Evolutionary conservation across 2,888 invertebrate species (phyloP).

Genomic region (Rhagophthalmus giganteus): DNA sequence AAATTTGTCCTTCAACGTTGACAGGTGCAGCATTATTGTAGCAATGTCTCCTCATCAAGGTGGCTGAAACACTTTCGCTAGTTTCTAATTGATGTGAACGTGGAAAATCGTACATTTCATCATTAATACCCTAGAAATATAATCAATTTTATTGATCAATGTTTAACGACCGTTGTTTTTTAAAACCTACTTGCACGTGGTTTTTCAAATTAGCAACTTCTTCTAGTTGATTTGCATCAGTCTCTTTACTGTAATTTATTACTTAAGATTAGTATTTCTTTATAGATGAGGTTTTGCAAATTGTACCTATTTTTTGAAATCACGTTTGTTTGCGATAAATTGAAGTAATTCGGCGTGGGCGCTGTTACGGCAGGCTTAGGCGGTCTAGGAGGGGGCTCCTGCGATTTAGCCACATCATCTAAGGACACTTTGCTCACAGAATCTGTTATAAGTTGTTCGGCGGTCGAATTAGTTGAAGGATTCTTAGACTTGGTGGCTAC

Average conservation of each 20-base stretch:
- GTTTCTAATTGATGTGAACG: constrained; percentile 63
- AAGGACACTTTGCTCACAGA: constrained; percentile 32
- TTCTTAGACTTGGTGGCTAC: constrained; percentile 49
- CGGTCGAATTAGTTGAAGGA: constrained; percentile 62
- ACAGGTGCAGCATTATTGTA: constrained; percentile 66
- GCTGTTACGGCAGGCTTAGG: constrained; percentile 71
- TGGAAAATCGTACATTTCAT: constrained; percentile 72
- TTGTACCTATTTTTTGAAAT: constrained; percentile 20
- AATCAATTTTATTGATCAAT: constrained; percentile 2
- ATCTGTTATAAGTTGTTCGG: constrained; percentile 38
- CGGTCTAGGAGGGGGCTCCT: constrained; percentile 68
- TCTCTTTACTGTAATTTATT: constrained; percentile 16
- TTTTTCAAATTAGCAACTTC: constrained; percentile 3
- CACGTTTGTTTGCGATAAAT: constrained; percentile 43
- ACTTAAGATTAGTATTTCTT: background rate
- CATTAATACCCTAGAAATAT: constrained; percentile 40
- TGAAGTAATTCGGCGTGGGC: constrained; percentile 57
- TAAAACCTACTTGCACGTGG: constrained; percentile 5
- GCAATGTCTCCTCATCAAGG: constrained; percentile 56
- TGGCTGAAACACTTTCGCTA: constrained; percentile 42
- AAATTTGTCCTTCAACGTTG: constrained; percentile 59
- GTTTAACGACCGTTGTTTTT: background rate
- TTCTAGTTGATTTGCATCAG: constrained; percentile 13
- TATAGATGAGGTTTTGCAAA: background rate
- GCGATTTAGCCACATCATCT: constrained; percentile 32